Percentiles rank a stretch among this genome's conserved stretches.
These are phyloP conservation scores for Maniola jurtina DNA, from an alignment of 1,140 invertebrate species.

Conservation along the genomic window DNA sequence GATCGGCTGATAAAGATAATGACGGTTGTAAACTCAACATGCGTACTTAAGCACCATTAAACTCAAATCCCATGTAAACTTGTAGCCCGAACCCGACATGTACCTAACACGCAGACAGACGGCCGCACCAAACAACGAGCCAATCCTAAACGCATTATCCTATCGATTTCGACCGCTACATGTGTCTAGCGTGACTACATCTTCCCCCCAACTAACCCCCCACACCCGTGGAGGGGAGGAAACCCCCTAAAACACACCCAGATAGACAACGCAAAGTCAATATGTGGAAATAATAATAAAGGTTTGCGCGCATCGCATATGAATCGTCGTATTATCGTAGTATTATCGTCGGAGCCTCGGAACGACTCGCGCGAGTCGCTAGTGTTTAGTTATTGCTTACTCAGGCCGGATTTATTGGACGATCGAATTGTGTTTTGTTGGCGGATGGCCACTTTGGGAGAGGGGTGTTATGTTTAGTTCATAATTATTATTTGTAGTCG, in stretches of 20 bases:
- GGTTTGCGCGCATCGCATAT: constrained; percentile 58
- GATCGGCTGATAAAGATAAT: too few relatives aligned
- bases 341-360: constrained; percentile 50
- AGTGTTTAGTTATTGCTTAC: constrained; percentile 55
- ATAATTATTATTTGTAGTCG: too few relatives aligned
- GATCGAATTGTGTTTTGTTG: constrained; percentile 20
- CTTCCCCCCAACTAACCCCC: constrained; percentile 33
- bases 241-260: constrained; percentile 5
- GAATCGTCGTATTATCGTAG: constrained; percentile 59
- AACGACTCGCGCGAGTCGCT: constrained; percentile 39
- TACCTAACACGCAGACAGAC: constrained; percentile 9
- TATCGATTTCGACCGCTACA: constrained; percentile 67
- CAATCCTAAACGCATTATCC: constrained; percentile 68
- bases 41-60: constrained; percentile 14
- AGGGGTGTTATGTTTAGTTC: too few relatives aligned
- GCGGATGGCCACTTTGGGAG: constrained; percentile 8
- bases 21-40: background rate
- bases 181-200: constrained; percentile 64
- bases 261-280: constrained; percentile 68
- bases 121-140: constrained; percentile 40
- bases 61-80: constrained; percentile 9
- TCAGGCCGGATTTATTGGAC: constrained; percentile 38
- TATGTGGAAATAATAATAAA: constrained; percentile 76
- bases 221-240: constrained; percentile 8
- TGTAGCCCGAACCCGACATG: background rate